phyloP scores from a whole-genome alignment of 1,140 invertebrate genomes.

The Lepidostoma basale region DNA sequence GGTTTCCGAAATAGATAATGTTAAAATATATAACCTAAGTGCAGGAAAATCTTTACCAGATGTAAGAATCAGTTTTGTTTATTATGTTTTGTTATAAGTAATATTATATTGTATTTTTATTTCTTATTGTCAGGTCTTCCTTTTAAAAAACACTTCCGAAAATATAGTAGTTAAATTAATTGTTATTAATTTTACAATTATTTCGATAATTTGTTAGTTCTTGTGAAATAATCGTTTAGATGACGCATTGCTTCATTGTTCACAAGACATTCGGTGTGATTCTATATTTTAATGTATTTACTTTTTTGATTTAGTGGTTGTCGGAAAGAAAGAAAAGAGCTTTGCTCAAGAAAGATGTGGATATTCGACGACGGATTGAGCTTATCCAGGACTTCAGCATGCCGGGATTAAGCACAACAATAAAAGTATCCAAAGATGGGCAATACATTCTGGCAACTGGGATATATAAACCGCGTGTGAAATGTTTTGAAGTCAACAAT shows the following conservation, averaged over 20 bases:
- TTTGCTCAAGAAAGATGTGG: slow-evolving; percentile 89
- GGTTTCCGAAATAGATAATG: slow-evolving; percentile 86
- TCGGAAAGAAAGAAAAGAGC: slow-evolving; percentile 86
- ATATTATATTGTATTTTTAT: no score
- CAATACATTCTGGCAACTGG: slow-evolving; percentile 93
- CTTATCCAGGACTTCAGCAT: slow-evolving; percentile 99
- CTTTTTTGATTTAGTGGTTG: slow-evolving; percentile 76
- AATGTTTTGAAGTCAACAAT: slow-evolving; percentile 96
- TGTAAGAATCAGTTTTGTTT: slow-evolving; percentile 68
- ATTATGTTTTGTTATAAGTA: slow-evolving; percentile 35
- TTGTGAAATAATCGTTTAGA: no score
- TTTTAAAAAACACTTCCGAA: no score
- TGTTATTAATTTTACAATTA: no score
- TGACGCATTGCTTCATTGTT: no score
- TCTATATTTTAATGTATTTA: slow-evolving; percentile 21
- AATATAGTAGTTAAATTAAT: no score
- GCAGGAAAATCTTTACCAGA: slow-evolving; percentile 95
- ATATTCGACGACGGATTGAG: slow-evolving; percentile 88
- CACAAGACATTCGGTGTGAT: no score
- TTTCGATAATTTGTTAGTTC: no score
- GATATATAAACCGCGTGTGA: slow-evolving; percentile 94
- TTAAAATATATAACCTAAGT: slow-evolving; percentile 98
- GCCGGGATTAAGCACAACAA: slow-evolving; percentile 88
- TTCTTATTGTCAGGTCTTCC: no score
- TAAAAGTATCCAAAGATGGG: slow-evolving; percentile 89